Evolutionary conservation across 2,888 invertebrate genomes (phyloP), one percentile per base, ranked within the genome.

Genomic region (Hyposoter dolosus): DNA sequence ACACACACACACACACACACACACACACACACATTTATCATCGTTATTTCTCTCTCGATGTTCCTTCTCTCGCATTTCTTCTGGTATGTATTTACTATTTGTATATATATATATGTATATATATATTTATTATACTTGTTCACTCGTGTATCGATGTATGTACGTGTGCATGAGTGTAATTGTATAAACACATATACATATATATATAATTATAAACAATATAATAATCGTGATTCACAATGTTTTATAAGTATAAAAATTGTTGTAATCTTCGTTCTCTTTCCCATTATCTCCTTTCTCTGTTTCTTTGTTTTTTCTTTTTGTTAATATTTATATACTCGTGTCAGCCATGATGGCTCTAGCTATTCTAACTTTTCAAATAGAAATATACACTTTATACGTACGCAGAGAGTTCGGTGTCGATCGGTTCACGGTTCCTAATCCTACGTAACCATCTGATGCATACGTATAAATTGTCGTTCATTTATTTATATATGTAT

Each of bases 231-330:
- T 87, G 91, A 89, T 92, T 91, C 89, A 85, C 90, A 88, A 89
- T 90, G 90, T 88, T 89, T 88, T 89, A 90, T 89, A 91, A 92
- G 92, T 92, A 93, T 93, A 93, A 93, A 93, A 92, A 93, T 92
- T 90, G 90, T 90, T 89, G 88, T 92, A 90, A 89, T 89, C 90
- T 81, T 86, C 89, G 85, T 82, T 68, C 35, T 68, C 82, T 69
- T 86, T 76, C 75, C 84, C 79, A 85, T 87, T 72, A 82, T 86
- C 85, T 84, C 88, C 83, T 78, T 87, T 88, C 84, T 89, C 80
- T 56, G 35, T 50, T 28, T 47, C 88, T 77, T 86, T 85, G 82
- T 85, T 85, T 88, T 87, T 84, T 90, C 85, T 87, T 89, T 82
- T 89, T 88, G 85, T 88, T 87, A 86, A 88, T 88, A 89, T 89